Evolutionary conservation across 2,888 invertebrate genomes (phyloP).

Genomic region (Heliconius aoede): DNA sequence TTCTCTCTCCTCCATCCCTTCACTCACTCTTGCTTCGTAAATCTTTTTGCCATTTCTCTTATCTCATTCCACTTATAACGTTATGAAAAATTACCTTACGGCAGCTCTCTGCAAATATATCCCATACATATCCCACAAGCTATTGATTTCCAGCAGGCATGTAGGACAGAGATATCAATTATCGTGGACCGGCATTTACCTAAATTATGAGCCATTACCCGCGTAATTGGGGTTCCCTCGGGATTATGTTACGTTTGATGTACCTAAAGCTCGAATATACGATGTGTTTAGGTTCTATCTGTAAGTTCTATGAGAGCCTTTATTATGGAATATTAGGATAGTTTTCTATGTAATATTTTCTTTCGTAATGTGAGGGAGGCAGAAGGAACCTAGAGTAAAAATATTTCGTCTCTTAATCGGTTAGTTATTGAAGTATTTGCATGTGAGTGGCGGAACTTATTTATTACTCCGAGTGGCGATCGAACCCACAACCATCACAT

Average conservation of each 20-base stretch:
- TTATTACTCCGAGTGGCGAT: not conserved
- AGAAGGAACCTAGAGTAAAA: too few species aligned
- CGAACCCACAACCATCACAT: too few species aligned
- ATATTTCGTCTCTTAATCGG: too few species aligned
- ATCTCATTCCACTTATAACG: not conserved
- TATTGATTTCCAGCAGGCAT: constrained; percentile 46
- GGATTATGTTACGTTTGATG: constrained; percentile 50
- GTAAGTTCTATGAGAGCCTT: not conserved
- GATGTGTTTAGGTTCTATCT: constrained; percentile 13
- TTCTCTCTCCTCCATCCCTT: too few species aligned
- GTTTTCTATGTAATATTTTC: too few species aligned
- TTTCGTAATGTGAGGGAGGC: too few species aligned
- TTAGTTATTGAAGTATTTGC: too few species aligned
- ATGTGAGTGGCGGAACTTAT: too few species aligned
- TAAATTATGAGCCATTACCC: constrained; percentile 56
- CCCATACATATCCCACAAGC: not conserved
- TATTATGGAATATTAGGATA: too few species aligned
- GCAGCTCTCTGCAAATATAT: not conserved
- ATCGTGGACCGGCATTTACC: constrained; percentile 50
- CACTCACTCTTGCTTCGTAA: not conserved
- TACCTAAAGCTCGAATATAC: constrained; percentile 33
- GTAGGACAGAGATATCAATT: constrained; percentile 53
- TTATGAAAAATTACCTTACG: not conserved
- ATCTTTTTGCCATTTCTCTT: too few species aligned
- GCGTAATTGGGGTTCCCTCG: constrained; percentile 51